phyloP scores from a whole-genome alignment of 2,113 vertebrate species.

The Pithys albifrons region DNA sequence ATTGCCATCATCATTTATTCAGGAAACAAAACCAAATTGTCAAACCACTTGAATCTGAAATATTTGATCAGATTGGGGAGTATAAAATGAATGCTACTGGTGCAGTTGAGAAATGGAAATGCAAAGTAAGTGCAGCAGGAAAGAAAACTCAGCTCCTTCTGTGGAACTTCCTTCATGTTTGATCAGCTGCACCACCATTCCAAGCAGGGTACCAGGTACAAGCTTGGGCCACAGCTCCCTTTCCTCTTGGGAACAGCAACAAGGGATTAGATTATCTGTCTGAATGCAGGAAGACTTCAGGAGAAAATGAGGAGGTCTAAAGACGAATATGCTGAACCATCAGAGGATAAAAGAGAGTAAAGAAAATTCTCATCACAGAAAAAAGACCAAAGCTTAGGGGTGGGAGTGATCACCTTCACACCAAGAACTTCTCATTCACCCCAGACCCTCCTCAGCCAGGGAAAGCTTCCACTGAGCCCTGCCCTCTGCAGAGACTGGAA shows the following conservation, averaged over 20 bases:
- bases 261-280: neutral
- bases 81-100: neutral
- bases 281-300: neutral
- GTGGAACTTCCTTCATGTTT: neutral
- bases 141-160: neutral
- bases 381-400: neutral
- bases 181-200: neutral
- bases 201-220: neutral
- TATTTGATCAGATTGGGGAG: neutral
- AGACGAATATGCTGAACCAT: neutral
- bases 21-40: neutral
- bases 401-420: neutral
- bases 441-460: neutral
- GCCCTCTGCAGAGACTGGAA: neutral
- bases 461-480: neutral
- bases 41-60: neutral
- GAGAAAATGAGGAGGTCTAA: neutral
- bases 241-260: neutral
- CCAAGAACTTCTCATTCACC: fast-evolving
- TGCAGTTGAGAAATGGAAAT: neutral
- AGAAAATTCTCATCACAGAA: neutral
- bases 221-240: neutral
- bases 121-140: neutral
- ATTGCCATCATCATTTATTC: neutral
- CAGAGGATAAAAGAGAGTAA: neutral